phyloP scores from a whole-genome alignment of 2,797 vertebrate species.

The Allochrocebus solatus region DNA sequence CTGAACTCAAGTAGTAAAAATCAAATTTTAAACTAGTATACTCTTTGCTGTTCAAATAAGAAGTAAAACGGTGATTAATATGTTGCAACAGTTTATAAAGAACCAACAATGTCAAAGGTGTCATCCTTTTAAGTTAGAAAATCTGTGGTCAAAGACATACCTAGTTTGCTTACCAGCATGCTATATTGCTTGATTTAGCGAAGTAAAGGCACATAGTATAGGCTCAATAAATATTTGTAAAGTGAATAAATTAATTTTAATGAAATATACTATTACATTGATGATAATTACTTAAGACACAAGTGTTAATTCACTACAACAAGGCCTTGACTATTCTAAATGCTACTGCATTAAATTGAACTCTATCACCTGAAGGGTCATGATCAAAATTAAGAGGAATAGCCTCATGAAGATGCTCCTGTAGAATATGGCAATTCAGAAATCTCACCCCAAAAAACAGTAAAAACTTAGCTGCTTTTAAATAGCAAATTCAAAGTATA shows the following conservation, averaged over 20 bases:
- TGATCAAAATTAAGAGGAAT: not conserved
- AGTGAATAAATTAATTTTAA: not conserved
- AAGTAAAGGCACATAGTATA: not conserved
- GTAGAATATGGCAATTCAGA: not conserved
- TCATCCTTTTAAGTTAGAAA: not conserved
- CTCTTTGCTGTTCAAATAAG: not conserved
- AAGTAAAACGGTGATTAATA: not conserved
- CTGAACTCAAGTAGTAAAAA: not conserved
- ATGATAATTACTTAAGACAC: not conserved
- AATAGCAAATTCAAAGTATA: not conserved
- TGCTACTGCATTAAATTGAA: not conserved
- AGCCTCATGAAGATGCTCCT: not conserved
- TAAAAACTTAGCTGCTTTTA: not conserved
- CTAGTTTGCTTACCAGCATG: not conserved
- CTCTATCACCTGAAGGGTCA: not conserved
- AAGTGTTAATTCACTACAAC: not conserved
- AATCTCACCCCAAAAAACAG: not conserved
- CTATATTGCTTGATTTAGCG: conserved; percentile 22
- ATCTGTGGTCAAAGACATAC: not conserved
- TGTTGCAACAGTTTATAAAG: not conserved
- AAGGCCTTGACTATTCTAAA: not conserved
- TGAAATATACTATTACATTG: not conserved
- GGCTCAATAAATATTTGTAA: not conserved
- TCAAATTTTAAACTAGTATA: not conserved
- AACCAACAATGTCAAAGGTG: not conserved